Percentiles rank a stretch among this genome's conserved stretches.
Evolutionary conservation across 2,797 vertebrate genomes (phyloP).

Genomic region (Tolypeutes matacus): DNA sequence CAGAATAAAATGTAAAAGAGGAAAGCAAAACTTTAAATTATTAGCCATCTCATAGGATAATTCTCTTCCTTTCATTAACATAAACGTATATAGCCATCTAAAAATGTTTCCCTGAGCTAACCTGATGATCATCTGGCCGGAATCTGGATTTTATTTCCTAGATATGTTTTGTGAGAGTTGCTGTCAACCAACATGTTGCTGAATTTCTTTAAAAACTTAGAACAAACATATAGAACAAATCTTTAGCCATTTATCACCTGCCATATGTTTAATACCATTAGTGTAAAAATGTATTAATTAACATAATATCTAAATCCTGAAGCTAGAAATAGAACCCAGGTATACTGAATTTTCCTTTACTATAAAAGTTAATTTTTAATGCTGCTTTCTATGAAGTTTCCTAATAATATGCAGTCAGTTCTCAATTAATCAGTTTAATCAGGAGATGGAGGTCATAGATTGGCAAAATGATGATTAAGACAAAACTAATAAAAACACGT

Average conservation of each 20-base stretch:
- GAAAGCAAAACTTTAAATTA: constrained; percentile 49
- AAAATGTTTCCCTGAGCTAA: neutral
- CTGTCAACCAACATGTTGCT: neutral
- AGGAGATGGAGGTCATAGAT: constrained; percentile 52
- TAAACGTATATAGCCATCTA: neutral
- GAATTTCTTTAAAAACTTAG: constrained; percentile 28
- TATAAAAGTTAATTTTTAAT: constrained; percentile 63
- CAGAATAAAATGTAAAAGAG: neutral
- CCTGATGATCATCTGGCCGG: neutral
- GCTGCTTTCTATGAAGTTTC: constrained; percentile 43
- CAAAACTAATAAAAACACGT: constrained; percentile 69
- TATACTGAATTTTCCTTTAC: constrained; percentile 52
- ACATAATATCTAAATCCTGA: constrained; percentile 19
- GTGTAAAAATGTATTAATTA: constrained; percentile 30
- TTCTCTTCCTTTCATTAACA: constrained; percentile 38
- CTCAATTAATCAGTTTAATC: constrained; percentile 69
- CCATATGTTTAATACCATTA: neutral
- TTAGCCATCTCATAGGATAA: neutral
- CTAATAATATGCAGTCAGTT: constrained; percentile 41
- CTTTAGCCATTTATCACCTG: neutral
- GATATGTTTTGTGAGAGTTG: constrained; percentile 35
- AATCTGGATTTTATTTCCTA: constrained; percentile 50
- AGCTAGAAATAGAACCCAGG: constrained; percentile 33
- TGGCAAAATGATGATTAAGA: constrained; percentile 66
- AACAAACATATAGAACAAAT: constrained; percentile 47